These are phyloP conservation scores for Rhopalosiphum padi DNA, from an alignment of 1,140 invertebrate species.

Conservation along the genomic window DNA sequence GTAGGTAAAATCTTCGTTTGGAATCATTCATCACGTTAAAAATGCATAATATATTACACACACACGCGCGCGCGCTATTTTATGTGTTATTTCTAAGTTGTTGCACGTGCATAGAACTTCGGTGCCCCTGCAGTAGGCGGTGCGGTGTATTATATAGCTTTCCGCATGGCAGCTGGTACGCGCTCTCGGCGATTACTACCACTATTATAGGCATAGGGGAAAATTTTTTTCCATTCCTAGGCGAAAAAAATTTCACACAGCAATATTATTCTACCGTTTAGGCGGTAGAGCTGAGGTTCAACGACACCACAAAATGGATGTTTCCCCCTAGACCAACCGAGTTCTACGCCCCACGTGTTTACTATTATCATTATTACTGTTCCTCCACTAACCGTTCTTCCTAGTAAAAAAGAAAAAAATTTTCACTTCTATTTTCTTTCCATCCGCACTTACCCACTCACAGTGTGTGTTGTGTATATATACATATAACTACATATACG, in stretches of 20 bases:
- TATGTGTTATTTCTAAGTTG: background rate
- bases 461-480: no score
- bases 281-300: background rate
- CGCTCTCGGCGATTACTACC: slow-evolving; percentile 6
- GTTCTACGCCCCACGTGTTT: slow-evolving; percentile 13
- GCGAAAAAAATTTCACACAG: slow-evolving; percentile 20
- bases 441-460: background rate
- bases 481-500: background rate
- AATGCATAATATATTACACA: background rate
- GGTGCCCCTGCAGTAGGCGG: background rate
- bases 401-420: background rate
- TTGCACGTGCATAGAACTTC: slow-evolving; percentile 3
- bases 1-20: background rate
- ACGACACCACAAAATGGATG: slow-evolving; percentile 6
- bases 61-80: background rate
- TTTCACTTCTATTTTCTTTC: slow-evolving; percentile 11
- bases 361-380: slow-evolving; percentile 41
- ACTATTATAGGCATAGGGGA: slow-evolving; percentile 15
- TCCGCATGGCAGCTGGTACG: background rate
- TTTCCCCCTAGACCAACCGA: background rate
- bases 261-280: background rate
- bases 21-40: background rate
- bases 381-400: background rate
- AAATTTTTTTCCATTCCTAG: background rate
- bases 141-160: background rate